Evolutionary conservation across 2,888 invertebrate species (phyloP).

Genomic region (Cheilosia pagana): DNA sequence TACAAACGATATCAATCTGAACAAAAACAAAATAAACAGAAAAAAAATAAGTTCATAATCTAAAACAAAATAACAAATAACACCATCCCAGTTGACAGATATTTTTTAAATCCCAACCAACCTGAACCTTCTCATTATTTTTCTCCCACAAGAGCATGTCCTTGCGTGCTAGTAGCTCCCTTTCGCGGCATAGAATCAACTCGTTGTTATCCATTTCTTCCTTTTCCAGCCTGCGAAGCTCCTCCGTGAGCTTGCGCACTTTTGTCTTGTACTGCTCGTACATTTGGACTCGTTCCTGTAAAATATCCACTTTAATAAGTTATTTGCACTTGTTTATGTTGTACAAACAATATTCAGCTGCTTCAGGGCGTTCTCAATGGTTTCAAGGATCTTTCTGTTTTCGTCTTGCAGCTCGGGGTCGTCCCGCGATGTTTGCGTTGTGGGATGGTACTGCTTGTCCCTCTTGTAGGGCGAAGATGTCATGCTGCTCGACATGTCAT

Average conservation of each 20-base stretch:
- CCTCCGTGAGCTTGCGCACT: conserved; percentile 83
- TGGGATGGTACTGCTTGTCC: conserved; percentile 82
- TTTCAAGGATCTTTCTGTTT: conserved; percentile 87
- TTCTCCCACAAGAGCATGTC: conserved; percentile 84
- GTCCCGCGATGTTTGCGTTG: conserved; percentile 83
- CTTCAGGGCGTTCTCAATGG: conserved; percentile 88
- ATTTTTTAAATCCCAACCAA: conserved; percentile 68
- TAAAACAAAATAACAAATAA: conserved; percentile 51
- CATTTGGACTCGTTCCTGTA: conserved; percentile 84
- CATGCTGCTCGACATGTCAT: conserved; percentile 77
- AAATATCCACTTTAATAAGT: background rate
- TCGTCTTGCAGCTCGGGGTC: conserved; percentile 87
- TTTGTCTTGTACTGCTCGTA: conserved; percentile 83
- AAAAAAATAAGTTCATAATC: conserved; percentile 77
- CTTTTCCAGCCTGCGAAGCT: conserved; percentile 84
- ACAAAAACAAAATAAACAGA: conserved; percentile 81
- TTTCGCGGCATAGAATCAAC: conserved; percentile 85
- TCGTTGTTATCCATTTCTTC: conserved; percentile 85
- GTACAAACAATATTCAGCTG: conserved; percentile 83
- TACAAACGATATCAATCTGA: conserved; percentile 88
- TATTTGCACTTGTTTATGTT: background rate
- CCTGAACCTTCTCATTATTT: conserved; percentile 83
- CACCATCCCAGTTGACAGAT: background rate
- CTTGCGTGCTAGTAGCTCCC: conserved; percentile 81
- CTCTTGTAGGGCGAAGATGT: conserved; percentile 80